Evolutionary conservation across 1,140 invertebrate genomes (phyloP).

Genomic region (Cardiocondyla obscurior): DNA sequence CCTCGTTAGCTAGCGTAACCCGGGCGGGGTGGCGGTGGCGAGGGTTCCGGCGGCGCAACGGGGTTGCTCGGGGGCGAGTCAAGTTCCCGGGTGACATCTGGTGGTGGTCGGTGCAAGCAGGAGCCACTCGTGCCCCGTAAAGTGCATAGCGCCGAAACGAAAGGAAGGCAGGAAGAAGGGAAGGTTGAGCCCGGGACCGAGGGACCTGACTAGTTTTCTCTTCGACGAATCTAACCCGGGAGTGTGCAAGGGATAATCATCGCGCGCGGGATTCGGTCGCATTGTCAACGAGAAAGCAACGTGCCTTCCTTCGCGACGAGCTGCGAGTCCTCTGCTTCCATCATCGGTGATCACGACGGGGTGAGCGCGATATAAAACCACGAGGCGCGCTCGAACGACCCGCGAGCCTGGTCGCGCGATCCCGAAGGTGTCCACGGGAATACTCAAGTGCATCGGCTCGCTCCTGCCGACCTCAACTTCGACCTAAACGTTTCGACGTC

Average conservation of each 20-base stretch:
- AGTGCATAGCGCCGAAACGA: slow-evolving; percentile 79
- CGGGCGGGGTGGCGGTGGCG: slow-evolving; percentile 71
- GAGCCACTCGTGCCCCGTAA: slow-evolving; percentile 77
- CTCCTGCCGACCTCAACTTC: not conserved
- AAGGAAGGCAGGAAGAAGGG: slow-evolving; percentile 57
- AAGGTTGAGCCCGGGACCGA: slow-evolving; percentile 61
- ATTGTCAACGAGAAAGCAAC: slow-evolving; percentile 29
- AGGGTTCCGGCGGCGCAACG: slow-evolving; percentile 70
- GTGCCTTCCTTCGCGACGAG: slow-evolving; percentile 22
- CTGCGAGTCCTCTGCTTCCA: slow-evolving; percentile 29
- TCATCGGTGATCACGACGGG: slow-evolving; percentile 20
- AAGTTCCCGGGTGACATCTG: slow-evolving; percentile 74
- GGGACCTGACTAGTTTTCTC: slow-evolving; percentile 45
- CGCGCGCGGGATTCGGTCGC: not conserved
- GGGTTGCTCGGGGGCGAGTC: slow-evolving; percentile 60
- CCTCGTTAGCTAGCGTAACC: slow-evolving; percentile 60
- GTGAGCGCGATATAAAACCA: not conserved
- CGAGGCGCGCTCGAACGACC: slow-evolving; percentile 5
- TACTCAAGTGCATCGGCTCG: not conserved
- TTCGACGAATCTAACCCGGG: not conserved
- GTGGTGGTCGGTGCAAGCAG: slow-evolving; percentile 67
- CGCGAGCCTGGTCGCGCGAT: not conserved
- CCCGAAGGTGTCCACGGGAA: not conserved
- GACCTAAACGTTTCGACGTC: not conserved
- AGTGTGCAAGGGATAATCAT: not conserved